These are phyloP conservation scores for Lerema accius DNA, from an alignment of 1,140 invertebrate species.

Conservation along the genomic window DNA sequence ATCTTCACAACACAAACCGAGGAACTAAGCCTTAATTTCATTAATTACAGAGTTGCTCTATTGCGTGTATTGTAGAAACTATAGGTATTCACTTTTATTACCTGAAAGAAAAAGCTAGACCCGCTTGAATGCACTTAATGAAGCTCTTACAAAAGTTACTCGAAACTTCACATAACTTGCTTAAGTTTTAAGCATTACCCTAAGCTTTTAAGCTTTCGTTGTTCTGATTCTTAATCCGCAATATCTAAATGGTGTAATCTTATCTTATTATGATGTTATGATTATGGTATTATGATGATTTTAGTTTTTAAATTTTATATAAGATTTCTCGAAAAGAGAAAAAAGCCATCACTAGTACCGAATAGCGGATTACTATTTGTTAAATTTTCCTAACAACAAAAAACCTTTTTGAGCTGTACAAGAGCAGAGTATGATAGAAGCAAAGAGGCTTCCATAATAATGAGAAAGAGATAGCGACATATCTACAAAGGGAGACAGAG, in stretches of 20 bases:
- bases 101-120: constrained; percentile 9
- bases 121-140: constrained; percentile 17
- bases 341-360: too few relatives aligned
- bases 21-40: not conserved
- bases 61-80: constrained; percentile 3
- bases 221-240: constrained; percentile 10
- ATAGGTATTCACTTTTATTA: constrained; percentile 24
- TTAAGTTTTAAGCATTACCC: constrained; percentile 15
- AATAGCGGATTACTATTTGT: too few relatives aligned
- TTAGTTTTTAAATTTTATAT: too few relatives aligned
- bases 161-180: constrained; percentile 25
- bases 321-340: too few relatives aligned
- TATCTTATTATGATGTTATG: too few relatives aligned
- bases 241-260: not conserved
- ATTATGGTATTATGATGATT: too few relatives aligned
- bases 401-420: too few relatives aligned
- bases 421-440: too few relatives aligned
- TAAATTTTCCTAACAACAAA: too few relatives aligned
- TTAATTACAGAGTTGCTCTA: not conserved
- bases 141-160: constrained; percentile 6
- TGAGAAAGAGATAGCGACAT: too few relatives aligned
- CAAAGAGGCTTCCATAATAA: too few relatives aligned
- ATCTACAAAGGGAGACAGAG: too few relatives aligned
- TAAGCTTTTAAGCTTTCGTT: constrained; percentile 8
- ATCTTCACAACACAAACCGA: not conserved